These are phyloP conservation scores for Pteria penguin DNA, from an alignment of 2,888 invertebrate species.

Conservation along the genomic window DNA sequence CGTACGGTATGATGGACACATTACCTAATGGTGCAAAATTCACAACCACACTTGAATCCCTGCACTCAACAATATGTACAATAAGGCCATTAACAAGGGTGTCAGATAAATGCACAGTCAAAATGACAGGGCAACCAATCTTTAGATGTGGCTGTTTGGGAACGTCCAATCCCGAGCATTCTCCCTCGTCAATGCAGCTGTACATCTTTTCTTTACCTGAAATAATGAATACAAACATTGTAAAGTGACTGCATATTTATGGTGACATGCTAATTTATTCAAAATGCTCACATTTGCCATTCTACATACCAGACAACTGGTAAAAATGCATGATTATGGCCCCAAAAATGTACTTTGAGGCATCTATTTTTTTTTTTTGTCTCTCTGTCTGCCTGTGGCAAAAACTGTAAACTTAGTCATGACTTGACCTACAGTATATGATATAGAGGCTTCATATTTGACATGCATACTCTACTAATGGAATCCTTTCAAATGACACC, in stretches of 20 bases:
- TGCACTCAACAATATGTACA: constrained; percentile 4
- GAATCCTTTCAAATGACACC: too few species aligned
- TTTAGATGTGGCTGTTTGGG: constrained; percentile 5
- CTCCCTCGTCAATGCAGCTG: constrained; percentile 5
- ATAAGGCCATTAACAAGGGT: constrained; percentile 28
- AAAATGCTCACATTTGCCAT: too few species aligned
- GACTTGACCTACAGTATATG: too few species aligned
- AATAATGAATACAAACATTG: neutral
- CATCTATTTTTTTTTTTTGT: too few species aligned
- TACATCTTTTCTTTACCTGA: constrained; percentile 23
- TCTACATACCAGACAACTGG: too few species aligned
- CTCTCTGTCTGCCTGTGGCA: too few species aligned
- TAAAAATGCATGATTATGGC: too few species aligned
- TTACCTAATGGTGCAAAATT: neutral
- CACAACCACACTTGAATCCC: constrained; percentile 5
- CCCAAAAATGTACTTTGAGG: too few species aligned
- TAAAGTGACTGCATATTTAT: neutral
- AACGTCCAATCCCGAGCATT: neutral
- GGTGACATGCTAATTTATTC: too few species aligned
- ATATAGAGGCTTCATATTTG: too few species aligned
- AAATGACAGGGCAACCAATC: constrained; percentile 31
- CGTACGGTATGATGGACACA: neutral
- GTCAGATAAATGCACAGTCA: constrained; percentile 28
- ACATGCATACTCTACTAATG: too few species aligned
- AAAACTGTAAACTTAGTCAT: too few species aligned